Percentiles rank a stretch among this genome's conserved stretches.
Evolutionary conservation across 2,113 vertebrate species (phyloP).

Genomic region (Epinephelus fuscoguttatus): DNA sequence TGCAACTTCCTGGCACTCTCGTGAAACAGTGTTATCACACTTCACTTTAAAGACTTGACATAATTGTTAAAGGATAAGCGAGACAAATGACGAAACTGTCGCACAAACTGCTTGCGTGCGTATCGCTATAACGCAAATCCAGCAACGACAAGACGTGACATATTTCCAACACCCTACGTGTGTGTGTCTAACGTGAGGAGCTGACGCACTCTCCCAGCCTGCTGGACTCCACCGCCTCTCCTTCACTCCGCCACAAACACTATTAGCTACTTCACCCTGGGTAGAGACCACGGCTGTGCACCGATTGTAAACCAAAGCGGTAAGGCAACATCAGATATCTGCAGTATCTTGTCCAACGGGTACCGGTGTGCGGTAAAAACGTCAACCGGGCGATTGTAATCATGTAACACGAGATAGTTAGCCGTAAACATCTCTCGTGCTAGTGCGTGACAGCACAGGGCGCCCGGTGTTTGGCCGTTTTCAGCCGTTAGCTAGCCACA

Average conservation of each 20-base stretch:
- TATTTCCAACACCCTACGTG: constrained; percentile 57
- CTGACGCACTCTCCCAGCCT: constrained; percentile 54
- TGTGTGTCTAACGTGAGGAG: constrained; percentile 30
- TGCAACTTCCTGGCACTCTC: background rate
- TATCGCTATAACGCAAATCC: background rate
- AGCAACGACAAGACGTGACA: constrained; percentile 41
- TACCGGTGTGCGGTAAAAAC: background rate
- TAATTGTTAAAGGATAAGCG: background rate
- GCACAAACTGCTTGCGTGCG: background rate
- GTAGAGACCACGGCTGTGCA: constrained; percentile 60
- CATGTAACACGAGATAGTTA: constrained; percentile 41
- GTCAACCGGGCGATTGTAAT: background rate
- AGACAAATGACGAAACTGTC: background rate
- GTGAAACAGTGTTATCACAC: background rate
- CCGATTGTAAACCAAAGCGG: constrained; percentile 64
- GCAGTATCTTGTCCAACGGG: background rate
- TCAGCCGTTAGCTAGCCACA: constrained; percentile 56
- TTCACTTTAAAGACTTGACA: background rate
- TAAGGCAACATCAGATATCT: constrained; percentile 62
- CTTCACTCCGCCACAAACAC: constrained; percentile 41
- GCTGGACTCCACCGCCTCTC: constrained; percentile 41
- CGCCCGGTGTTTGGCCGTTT: constrained; percentile 64
- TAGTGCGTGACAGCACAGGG: constrained; percentile 58
- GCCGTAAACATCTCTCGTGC: constrained; percentile 38
- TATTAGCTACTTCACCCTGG: constrained; percentile 46